phyloP scores from a whole-genome alignment of 2,888 invertebrate genomes.

The Megamerina dolium region DNA sequence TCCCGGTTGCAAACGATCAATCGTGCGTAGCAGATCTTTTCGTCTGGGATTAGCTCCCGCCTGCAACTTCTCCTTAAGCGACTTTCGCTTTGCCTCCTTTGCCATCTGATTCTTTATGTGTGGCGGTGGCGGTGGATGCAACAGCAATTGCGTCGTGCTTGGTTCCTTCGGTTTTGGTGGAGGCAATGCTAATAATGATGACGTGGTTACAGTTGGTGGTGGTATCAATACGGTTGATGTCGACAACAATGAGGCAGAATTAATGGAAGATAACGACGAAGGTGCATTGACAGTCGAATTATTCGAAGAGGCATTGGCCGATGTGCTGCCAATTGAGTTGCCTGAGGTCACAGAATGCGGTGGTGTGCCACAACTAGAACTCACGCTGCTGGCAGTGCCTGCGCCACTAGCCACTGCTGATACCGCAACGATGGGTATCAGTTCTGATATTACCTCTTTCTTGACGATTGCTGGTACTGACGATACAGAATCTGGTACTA shows the following conservation, averaged over 20 bases:
- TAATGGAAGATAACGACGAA: conserved; percentile 27
- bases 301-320: conserved; percentile 41
- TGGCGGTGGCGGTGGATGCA: conserved; percentile 48
- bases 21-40: conserved; percentile 73
- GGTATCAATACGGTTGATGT: conserved; percentile 23
- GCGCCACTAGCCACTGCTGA: conserved; percentile 12
- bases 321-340: conserved; percentile 44
- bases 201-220: conserved; percentile 21
- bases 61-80: conserved; percentile 46
- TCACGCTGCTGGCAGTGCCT: conserved; percentile 36
- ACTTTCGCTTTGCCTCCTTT: conserved; percentile 48
- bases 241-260: conserved; percentile 24
- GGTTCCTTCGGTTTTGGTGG: conserved; percentile 42
- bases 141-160: conserved; percentile 40
- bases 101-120: conserved; percentile 47
- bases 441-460: conserved; percentile 29
- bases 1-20: conserved; percentile 77
- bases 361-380: conserved; percentile 42
- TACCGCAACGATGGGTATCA: conserved; percentile 22
- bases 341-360: conserved; percentile 43
- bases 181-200: conserved; percentile 22
- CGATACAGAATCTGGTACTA: conserved; percentile 34
- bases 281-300: conserved; percentile 28
- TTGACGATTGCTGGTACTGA: conserved; percentile 18
- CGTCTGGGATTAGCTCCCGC: conserved; percentile 50